A percentile compares a stretch with the other conserved stretches of the same genome.
Conservation (phyloP, 2,113 vertebrate species). For the Pseudonaja textilis region DNA sequence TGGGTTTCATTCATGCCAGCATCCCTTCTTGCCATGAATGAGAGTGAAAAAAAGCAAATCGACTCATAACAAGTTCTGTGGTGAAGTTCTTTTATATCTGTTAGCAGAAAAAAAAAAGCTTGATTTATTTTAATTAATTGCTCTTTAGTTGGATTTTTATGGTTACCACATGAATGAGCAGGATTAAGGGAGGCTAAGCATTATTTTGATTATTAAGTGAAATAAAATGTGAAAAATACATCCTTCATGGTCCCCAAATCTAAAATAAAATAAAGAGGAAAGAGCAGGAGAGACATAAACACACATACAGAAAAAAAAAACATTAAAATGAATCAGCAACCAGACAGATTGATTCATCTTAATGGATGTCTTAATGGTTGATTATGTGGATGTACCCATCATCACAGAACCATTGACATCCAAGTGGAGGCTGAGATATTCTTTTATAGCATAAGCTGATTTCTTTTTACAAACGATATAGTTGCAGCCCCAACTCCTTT, state of each 20-base stretch:
- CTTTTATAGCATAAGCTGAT: background rate
- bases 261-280: background rate
- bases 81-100: background rate
- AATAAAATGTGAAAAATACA: background rate
- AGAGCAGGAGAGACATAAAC: background rate
- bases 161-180: background rate
- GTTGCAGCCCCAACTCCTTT: background rate
- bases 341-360: background rate
- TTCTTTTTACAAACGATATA: background rate
- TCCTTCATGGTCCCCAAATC: background rate
- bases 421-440: background rate
- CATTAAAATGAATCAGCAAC: background rate
- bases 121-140: background rate
- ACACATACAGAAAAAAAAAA: background rate
- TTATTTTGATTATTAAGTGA: background rate
- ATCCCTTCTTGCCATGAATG: background rate
- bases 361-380: background rate
- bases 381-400: background rate
- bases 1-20: background rate
- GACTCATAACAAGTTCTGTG: background rate
- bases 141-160: background rate
- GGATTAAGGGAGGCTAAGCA: background rate
- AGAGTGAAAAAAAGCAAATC: background rate
- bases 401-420: background rate
- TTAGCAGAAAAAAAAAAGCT: background rate